Evolutionary conservation across 2,113 vertebrate species (phyloP).

Genomic region (Tapirus terrestris): DNA sequence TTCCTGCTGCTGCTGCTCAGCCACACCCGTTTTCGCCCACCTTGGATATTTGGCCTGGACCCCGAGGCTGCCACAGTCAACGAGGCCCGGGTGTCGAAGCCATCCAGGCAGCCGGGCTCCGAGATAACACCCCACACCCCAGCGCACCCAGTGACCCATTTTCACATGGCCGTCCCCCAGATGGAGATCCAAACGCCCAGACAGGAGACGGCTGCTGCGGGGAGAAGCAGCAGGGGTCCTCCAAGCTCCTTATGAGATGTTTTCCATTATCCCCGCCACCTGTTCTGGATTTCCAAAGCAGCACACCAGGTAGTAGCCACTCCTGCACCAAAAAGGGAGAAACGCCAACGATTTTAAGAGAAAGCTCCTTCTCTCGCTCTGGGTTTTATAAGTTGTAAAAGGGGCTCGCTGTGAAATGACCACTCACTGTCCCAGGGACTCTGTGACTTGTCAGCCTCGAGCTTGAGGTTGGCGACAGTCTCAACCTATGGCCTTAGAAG

Average conservation of each 20-base stretch:
- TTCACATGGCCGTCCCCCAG: neutral
- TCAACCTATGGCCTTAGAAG: neutral
- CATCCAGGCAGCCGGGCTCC: neutral
- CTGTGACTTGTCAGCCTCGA: neutral
- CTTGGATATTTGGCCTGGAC: neutral
- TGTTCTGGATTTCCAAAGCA: neutral
- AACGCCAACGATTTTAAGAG: neutral
- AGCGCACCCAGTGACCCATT: neutral
- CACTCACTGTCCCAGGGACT: neutral
- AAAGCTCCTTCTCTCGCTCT: neutral
- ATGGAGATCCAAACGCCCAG: neutral
- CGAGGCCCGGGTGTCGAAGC: neutral
- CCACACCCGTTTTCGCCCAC: neutral
- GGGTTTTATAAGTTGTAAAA: neutral
- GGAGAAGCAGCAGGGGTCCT: neutral
- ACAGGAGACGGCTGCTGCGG: neutral
- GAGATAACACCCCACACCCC: neutral
- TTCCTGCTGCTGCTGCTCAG: neutral
- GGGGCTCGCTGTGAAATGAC: conserved; percentile 12
- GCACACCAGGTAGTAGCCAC: neutral
- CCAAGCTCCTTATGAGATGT: neutral
- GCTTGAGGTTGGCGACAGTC: neutral
- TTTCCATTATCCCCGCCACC: neutral
- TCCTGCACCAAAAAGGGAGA: neutral
- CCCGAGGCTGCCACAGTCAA: neutral